phyloP scores from a whole-genome alignment of 1,140 invertebrate species.

The Augochlora pura region DNA sequence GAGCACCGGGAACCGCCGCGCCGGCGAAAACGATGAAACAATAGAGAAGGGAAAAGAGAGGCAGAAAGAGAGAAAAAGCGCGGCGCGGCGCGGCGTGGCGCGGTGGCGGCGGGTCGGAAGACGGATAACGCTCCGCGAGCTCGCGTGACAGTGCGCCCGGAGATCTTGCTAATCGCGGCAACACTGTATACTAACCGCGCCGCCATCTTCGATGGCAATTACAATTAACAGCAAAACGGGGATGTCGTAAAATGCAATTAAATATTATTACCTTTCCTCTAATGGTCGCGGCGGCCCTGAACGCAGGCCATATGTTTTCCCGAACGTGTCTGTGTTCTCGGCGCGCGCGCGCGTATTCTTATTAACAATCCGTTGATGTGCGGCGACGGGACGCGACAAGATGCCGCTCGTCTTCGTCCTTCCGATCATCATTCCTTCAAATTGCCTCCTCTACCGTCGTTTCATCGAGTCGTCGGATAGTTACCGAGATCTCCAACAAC shows the following conservation, averaged over 20 bases:
- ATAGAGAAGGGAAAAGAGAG: neutral
- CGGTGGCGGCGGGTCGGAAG: neutral
- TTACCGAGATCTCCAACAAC: too few species aligned
- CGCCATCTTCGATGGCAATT: slow-evolving; percentile 75
- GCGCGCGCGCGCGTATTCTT: neutral
- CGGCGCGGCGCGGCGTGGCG: neutral
- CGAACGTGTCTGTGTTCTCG: neutral
- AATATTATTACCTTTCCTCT: slow-evolving; percentile 77
- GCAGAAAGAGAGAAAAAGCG: too few species aligned
- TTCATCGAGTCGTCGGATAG: too few species aligned
- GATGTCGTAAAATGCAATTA: slow-evolving; percentile 80
- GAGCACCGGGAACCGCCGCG: neutral
- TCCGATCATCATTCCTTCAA: neutral
- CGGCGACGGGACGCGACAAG: neutral
- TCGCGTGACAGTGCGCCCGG: slow-evolving; percentile 50
- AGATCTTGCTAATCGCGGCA: slow-evolving; percentile 58
- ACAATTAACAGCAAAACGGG: slow-evolving; percentile 76
- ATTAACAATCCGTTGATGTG: slow-evolving; percentile 37
- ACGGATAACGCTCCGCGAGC: slow-evolving; percentile 13
- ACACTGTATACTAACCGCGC: slow-evolving; percentile 62
- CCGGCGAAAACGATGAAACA: too few species aligned
- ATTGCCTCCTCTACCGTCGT: too few species aligned
- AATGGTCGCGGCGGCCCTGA: slow-evolving; percentile 67
- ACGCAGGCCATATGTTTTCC: slow-evolving; percentile 42
- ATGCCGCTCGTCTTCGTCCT: neutral